Evolutionary conservation across 2,888 invertebrate species (phyloP).

Genomic region (Muschampia plurimacula): DNA sequence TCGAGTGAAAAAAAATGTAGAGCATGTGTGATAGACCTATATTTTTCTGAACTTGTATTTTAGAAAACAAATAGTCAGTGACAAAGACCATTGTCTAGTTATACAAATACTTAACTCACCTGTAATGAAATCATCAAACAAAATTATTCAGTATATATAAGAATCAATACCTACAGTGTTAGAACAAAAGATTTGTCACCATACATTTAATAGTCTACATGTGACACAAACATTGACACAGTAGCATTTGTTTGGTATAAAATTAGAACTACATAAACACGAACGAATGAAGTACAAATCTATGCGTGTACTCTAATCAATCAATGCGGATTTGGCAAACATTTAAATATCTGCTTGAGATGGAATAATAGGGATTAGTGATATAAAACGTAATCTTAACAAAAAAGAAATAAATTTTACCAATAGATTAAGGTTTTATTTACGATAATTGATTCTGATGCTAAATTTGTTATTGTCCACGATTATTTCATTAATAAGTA

Average conservation of each 20-base stretch:
- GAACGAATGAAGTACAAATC: conserved; percentile 17
- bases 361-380: not conserved
- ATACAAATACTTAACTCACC: not conserved
- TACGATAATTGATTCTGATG: too few species aligned
- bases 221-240: conserved; percentile 75
- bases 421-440: too few species aligned
- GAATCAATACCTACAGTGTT: not conserved
- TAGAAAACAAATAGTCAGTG: not conserved
- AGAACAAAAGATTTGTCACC: conserved; percentile 22
- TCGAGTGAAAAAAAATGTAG: too few species aligned
- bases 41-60: too few species aligned
- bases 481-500: too few species aligned
- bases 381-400: too few species aligned
- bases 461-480: too few species aligned
- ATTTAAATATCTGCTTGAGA: conserved; percentile 30
- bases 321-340: conserved; percentile 53
- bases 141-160: conserved; percentile 1
- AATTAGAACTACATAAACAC: conserved; percentile 57
- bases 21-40: too few species aligned
- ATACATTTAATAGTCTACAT: conserved; percentile 23
- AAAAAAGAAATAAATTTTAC: too few species aligned
- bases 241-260: conserved; percentile 59
- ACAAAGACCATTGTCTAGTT: not conserved
- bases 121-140: conserved; percentile 16
- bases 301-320: conserved; percentile 43